phyloP scores from a whole-genome alignment of 2,888 invertebrate species.

The Drosophila colorata region DNA sequence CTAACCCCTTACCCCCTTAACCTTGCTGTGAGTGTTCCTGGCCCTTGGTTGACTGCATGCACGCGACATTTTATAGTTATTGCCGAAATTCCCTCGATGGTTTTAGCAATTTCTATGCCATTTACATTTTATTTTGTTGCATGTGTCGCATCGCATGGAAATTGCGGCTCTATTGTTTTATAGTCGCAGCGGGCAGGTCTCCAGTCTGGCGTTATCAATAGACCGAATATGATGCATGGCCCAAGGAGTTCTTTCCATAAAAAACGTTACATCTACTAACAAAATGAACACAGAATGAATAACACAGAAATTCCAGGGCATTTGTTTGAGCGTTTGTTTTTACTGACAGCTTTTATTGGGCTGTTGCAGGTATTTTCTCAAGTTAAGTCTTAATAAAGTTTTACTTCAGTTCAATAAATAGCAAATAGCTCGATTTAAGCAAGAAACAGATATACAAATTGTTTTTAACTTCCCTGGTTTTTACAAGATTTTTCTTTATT shows the following conservation, averaged over 20 bases:
- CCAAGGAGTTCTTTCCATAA: constrained; percentile 15
- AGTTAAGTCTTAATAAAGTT: not conserved
- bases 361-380: not conserved
- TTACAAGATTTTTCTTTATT: too few species aligned
- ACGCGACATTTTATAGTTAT: constrained; percentile 79
- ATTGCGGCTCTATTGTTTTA: constrained; percentile 75
- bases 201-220: constrained; percentile 51
- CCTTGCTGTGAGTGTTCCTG: not conserved
- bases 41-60: constrained; percentile 60
- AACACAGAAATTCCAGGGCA: not conserved
- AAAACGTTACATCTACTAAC: constrained; percentile 1
- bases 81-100: constrained; percentile 78
- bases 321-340: too few species aligned
- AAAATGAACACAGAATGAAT: too few species aligned
- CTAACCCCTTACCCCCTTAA: not conserved
- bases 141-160: constrained; percentile 60
- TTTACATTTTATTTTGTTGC: constrained; percentile 73
- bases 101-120: constrained; percentile 71
- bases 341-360: constrained; percentile 1
- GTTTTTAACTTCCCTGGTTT: not conserved
- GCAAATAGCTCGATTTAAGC: not conserved
- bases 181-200: constrained; percentile 53
- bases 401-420: not conserved
- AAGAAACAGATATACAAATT: not conserved
- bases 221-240: constrained; percentile 52